Base-by-base conservation (phyloP, 2,888 invertebrate species). In the Calephelis perditalis region DNA sequence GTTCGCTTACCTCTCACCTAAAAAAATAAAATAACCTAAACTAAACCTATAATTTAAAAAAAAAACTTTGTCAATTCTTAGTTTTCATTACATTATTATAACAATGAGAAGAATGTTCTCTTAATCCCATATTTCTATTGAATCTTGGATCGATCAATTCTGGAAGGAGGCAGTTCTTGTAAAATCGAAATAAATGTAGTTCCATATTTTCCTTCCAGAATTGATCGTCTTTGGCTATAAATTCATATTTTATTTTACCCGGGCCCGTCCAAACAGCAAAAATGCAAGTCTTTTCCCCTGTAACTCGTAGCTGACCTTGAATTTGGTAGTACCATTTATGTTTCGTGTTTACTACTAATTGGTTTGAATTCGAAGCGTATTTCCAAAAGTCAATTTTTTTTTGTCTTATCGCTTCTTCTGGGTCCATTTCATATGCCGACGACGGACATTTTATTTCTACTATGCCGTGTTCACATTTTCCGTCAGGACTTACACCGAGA, bases 121-220 rank as follows among this genome's bases (percentile, higher is more conserved):
- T 26, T 26, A 26, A 26, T 26, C 26, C 26, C 26, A 26, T 26
- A 26, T 26, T 26, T 26, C 26, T 26, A 26, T 26, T 26, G 26
- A 26, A 26, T 26, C 26, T 26, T 26, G 26, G 26, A 26, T 26
- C 26, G 26, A 26, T 26, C 26, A 26, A 26, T 4, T 26, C 26
- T 26, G 26, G 26, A 26, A 26, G 26, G 26, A 26, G 26, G 26
- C 26, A 26, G 26, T 26, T 26, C 26, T 26, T 26, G 26, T 26
- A 26, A 26, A 45, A 45, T 45, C 45, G 7, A 61, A 61, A 52
- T 49, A 47, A 43, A 61, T 57, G 7, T 57, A 26, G 1, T 61
- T 61, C 46, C 61, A 62, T 62, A 45, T 62, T 62, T 47, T 62
- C 58, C 55, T 62, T 62, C 55, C 61, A 62, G 54, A 58, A 62